Base-by-base conservation (phyloP, 2,113 vertebrate genomes). In the Psilopsiagon aurifrons region DNA sequence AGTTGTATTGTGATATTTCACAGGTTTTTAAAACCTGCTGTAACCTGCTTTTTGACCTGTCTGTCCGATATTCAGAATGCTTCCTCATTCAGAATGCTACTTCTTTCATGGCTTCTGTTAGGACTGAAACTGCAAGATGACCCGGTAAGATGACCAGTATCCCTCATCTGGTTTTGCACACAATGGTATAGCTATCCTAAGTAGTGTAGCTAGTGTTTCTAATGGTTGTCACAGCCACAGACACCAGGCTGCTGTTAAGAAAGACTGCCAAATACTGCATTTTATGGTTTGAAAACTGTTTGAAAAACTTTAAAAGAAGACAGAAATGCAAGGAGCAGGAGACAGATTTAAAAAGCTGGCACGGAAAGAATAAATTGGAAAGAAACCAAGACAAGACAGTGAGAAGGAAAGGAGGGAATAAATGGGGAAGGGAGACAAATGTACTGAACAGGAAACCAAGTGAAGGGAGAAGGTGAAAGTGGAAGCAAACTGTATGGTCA, bases 391-490 rank as follows among this genome's bases (percentile, higher is more conserved):
- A 78, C 11, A 71, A 82, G 66, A 82, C 1, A 3, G 52, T 76
- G 66, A 91, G n/a, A 91, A 92, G 46, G n/a, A 92, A 95, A 94
- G 46, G 49, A 90, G 59, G 46, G 76, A 88, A 78, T 67, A 78
- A 0, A 4, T 20, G 24, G 35, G 37, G 51, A 91, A 75, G 31
- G 35, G 33, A 92, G 69, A 94, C 35, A 81, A 90, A 93, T 39
- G 76, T 44, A 80, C 24, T 1, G 7, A 44, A 57, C 86, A 84
- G 86, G 88, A 96, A 93, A 86, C 27, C 35, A 81, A 92, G 57
- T 33, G 55, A 90, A 81, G 47, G 83, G 39, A 90, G 29, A 71
- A 94, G 55, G 68, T 88, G 85, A 84, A 90, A 63, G 69, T 84
- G 7, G 73, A 88, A 86, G 55, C 76, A 68, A 86, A 83, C 83